Evolutionary conservation across 1,140 invertebrate species (phyloP).

Genomic region (Philaenus spumarius): DNA sequence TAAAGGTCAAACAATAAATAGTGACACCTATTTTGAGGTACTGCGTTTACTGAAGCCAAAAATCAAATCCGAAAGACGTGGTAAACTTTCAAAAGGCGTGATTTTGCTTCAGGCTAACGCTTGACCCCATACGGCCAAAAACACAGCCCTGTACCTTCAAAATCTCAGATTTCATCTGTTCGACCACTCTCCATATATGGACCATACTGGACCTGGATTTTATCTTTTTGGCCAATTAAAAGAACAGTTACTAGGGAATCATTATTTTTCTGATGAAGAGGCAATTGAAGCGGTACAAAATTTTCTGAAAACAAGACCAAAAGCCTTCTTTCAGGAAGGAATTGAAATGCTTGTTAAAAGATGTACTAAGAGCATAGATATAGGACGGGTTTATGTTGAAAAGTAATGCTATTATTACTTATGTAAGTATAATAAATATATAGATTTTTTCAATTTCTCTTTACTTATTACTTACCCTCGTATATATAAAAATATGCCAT

Average conservation of each 20-base stretch:
- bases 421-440: background rate
- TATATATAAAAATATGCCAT: too few species aligned
- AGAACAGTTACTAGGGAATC: too few species aligned
- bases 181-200: background rate
- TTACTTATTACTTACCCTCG: background rate
- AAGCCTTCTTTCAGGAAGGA: background rate
- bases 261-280: background rate
- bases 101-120: background rate
- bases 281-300: background rate
- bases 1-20: background rate
- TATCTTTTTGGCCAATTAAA: background rate
- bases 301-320: background rate
- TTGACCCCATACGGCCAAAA: background rate
- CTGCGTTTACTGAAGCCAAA: background rate
- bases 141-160: background rate
- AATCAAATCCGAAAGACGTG: background rate
- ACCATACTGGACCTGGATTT: background rate
- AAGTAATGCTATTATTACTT: background rate
- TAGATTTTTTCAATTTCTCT: background rate
- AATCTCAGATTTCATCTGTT: background rate
- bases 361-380: background rate
- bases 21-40: background rate
- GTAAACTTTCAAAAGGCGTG: background rate
- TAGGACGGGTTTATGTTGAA: background rate
- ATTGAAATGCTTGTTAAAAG: background rate